Evolutionary conservation across 1,140 invertebrate species (phyloP).

Genomic region (Frieseomelitta varia): DNA sequence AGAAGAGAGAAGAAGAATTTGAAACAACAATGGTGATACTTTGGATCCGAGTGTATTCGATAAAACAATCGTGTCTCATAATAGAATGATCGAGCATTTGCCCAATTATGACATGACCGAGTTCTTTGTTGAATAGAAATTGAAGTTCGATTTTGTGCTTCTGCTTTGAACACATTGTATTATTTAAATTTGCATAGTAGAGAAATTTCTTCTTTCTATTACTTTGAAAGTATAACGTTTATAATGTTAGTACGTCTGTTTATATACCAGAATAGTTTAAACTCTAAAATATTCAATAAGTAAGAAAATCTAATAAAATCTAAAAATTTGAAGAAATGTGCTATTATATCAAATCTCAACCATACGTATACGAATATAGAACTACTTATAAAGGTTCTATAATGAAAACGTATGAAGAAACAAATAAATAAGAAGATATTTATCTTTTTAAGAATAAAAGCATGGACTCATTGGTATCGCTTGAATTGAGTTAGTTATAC

Average conservation of each 20-base stretch:
- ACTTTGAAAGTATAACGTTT: background rate
- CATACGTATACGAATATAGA: too few relatives aligned
- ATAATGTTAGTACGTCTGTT: too few relatives aligned
- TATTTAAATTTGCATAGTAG: background rate
- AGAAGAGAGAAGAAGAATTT: background rate
- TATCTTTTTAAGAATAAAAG: background rate
- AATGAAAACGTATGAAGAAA: background rate
- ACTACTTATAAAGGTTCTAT: too few relatives aligned
- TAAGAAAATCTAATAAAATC: too few relatives aligned
- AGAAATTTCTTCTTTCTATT: background rate
- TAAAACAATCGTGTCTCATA: background rate
- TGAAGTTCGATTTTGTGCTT: background rate
- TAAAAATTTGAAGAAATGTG: too few relatives aligned
- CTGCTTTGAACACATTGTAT: background rate
- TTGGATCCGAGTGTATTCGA: background rate
- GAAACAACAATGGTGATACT: background rate
- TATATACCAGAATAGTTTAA: too few relatives aligned
- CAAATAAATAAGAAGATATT: background rate
- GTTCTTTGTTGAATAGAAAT: background rate
- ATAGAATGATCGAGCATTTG: background rate
- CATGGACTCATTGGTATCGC: background rate
- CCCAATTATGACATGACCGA: background rate
- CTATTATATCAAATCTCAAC: too few relatives aligned
- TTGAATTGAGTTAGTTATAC: background rate
- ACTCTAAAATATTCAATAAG: too few relatives aligned